A percentile compares a stretch with the other conserved stretches of the same genome.
phyloP scores from a whole-genome alignment of 2,797 vertebrate genomes.

The Anableps anableps region DNA sequence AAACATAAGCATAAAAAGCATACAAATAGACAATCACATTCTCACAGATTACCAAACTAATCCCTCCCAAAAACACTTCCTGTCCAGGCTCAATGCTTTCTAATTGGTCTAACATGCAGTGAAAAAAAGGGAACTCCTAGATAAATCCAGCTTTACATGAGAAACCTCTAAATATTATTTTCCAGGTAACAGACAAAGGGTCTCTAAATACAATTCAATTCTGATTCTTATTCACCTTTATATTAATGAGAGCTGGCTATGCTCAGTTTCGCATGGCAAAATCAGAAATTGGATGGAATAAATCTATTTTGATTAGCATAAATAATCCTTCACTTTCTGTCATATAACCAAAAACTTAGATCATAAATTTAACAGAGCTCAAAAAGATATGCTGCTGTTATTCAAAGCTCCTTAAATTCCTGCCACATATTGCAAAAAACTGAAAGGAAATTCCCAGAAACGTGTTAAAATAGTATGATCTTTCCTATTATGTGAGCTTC shows the following conservation, averaged over 20 bases:
- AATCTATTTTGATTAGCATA: background rate
- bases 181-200: background rate
- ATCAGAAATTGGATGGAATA: background rate
- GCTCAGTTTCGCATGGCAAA: background rate
- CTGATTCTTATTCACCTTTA: background rate
- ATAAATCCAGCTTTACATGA: background rate
- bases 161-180: background rate
- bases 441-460: conserved; percentile 64
- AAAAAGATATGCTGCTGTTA: conserved; percentile 8
- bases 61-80: background rate
- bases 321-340: background rate
- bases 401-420: conserved; percentile 32
- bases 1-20: background rate
- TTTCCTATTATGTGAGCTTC: conserved; percentile 77
- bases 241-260: background rate
- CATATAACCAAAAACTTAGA: background rate
- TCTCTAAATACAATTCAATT: background rate
- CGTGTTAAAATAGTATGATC: conserved; percentile 74
- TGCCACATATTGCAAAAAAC: conserved; percentile 54
- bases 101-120: background rate
- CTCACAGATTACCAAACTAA: background rate
- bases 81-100: background rate
- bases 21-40: background rate
- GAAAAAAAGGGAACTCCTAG: background rate
- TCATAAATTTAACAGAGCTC: background rate